These are phyloP conservation scores for Neosilurus mollespiculum DNA, from an alignment of 2,797 vertebrate species.

Conservation along the genomic window DNA sequence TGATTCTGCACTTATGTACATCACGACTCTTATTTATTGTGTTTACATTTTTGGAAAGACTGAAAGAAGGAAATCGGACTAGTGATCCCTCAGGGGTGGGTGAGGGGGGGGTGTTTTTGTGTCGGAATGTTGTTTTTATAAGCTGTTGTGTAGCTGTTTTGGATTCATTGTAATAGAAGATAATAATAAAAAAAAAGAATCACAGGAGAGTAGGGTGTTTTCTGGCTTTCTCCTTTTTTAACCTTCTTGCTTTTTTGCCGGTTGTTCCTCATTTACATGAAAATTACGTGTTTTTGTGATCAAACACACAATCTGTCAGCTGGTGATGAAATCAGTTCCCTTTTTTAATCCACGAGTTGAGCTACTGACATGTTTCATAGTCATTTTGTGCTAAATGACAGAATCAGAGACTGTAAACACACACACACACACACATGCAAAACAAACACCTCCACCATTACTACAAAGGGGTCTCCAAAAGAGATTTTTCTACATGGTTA, in stretches of 20 bases:
- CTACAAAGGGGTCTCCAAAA: neutral
- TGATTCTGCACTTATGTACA: conserved; percentile 52
- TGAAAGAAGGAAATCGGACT: neutral
- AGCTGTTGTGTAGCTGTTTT: conserved; percentile 20
- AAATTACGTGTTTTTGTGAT: neutral
- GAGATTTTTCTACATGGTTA: no score
- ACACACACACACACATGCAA: neutral
- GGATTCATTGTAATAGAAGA: neutral
- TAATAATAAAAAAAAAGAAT: neutral
- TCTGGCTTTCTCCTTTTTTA: neutral
- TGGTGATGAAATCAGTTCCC: neutral
- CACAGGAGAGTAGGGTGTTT: neutral
- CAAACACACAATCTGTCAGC: neutral
- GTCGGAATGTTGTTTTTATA: neutral
- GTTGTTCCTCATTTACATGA: no score
- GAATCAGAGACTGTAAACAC: neutral
- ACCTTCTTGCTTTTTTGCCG: neutral
- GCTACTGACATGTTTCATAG: neutral
- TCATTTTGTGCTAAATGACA: conserved; percentile 11
- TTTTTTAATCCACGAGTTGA: neutral
- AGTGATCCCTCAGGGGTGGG: neutral
- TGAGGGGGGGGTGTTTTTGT: neutral
- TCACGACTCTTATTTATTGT: conserved; percentile 58
- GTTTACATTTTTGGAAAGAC: conserved; percentile 30
- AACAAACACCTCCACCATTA: neutral